Base-by-base conservation (phyloP, 2,113 vertebrate species). In the Ovis canadensis region DNA sequence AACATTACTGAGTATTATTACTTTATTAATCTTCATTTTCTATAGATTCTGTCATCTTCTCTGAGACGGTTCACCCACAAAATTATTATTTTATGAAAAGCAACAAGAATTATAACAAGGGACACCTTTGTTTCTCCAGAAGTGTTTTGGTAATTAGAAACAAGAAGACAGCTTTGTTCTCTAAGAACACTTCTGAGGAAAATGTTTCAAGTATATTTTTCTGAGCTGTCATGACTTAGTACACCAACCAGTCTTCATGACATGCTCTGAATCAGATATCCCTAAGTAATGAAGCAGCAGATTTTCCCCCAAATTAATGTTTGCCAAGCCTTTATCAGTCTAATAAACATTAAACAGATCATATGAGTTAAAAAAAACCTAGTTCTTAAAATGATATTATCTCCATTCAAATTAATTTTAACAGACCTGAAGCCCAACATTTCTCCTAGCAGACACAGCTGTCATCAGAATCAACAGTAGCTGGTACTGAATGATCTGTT, bases 21-120 rank as follows among this genome's bases (percentile, higher is more conserved):
- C 10, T 55, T 97, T 27, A 89, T 97, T 77, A 48, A 90, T 87
- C 31, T 96, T 94, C 59, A 36, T 94, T 96, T 91, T 86, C 52
- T 60, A 82, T 12, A 89, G 88, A 91, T 0, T 67, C 2, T 87
- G 1, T 89, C 1, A 16, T 74, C 29, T 31, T 78, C 86, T 52
- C 71, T 88, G n/a, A 88, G 19, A 1, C 13, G 3, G 91, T 31
- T 91, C 55, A 81, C 8, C 78, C 94, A 88, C 2, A 57, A 87
- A 87, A 88, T 87, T 52, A 85, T 87, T 54, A 62, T 91, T 83
- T 96, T 83, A 64, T 78, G 31, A 71, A 96, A 88, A 92, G 1
- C 15, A 94, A 92, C 14, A 93, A 62, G 64, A 64, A 50, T 83
- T 50, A 45, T 89, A 95, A 85, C 45, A 81, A 90, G 57, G 50